Percentiles rank a stretch among this genome's conserved stretches.
phyloP scores from a whole-genome alignment of 1,140 invertebrate species.

The Drosophila navojoa region DNA sequence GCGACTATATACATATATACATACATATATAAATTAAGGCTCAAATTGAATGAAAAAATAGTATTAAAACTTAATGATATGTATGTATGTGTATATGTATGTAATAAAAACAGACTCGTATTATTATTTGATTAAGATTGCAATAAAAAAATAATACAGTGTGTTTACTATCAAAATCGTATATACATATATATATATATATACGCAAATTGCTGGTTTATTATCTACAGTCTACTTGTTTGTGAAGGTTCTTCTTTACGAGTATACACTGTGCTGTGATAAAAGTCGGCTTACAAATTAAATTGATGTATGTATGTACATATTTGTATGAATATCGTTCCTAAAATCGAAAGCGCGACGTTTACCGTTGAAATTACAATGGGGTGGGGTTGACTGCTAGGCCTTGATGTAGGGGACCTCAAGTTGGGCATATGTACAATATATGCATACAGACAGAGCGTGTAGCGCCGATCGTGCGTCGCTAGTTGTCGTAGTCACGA shows the following conservation, averaged over 20 bases:
- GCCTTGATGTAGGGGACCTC: slow-evolving; percentile 14
- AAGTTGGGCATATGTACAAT: not conserved
- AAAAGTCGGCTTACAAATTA: not conserved
- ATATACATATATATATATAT: too few relatives aligned
- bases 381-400: not conserved
- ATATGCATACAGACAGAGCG: not conserved
- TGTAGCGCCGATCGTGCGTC: slow-evolving; percentile 31
- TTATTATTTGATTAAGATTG: too few relatives aligned
- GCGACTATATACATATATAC: too few relatives aligned
- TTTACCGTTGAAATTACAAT: not conserved
- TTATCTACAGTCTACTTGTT: too few relatives aligned
- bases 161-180: too few relatives aligned
- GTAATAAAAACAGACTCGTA: too few relatives aligned
- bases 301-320: not conserved
- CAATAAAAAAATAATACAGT: too few relatives aligned
- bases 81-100: too few relatives aligned
- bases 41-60: slow-evolving; percentile 1
- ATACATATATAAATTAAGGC: too few relatives aligned
- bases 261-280: not conserved
- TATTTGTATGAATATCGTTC: not conserved
- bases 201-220: too few relatives aligned
- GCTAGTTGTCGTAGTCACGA: slow-evolving; percentile 72
- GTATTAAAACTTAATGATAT: not conserved
- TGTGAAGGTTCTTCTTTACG: not conserved
- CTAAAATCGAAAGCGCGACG: slow-evolving; percentile 7